Evolutionary conservation across 2,797 vertebrate species (phyloP), one percentile per base, ranked within the genome.

Genomic region (Oryzias sinensis): DNA sequence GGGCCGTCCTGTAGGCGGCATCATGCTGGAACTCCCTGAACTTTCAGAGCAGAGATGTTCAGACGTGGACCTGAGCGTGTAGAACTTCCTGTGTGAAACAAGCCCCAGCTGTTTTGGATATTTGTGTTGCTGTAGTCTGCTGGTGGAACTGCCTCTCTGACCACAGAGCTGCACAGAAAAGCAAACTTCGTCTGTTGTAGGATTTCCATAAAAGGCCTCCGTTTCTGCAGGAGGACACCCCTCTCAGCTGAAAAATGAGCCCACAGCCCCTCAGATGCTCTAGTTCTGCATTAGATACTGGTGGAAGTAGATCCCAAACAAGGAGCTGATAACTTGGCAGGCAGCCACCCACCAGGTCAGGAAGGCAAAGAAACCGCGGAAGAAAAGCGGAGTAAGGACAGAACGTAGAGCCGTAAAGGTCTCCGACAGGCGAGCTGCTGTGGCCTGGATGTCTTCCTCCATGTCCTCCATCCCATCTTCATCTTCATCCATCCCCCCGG

Each of bases 281-380:
- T 16, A 9, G 40, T 93, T 95, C 27, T 90, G 86, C 41, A 93
- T 92, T 49, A 98, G 88, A 81, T 96, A 94, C 89, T 93, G 96
- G 83, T 97, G 96, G 89, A 98, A 97, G 76, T 98, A 98, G 76
- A 99, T 92, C 44, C 97, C 97, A 0, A 97, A 97, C 72, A 99
- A 90, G 62, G 95, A 95, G 87, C 93, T 93, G 80, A 98, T 82
- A 3, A 97, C 83, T 82, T 99, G 97, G 83, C 97, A 98, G 70
- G 91, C 91, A 0, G 95, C 93, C 14, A 95, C 92, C 97, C 97
- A 99, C 97, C 97, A 99, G 13, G 94, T 93, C 65, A 98, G 81
- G 86, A 97, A 98, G 66, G 95, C 89, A 0, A 98, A 94, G 65
- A 98, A 69, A 0, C 97, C 94, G 0, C 93, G 87, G 72, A 94